These are phyloP conservation scores for Odontomachus brunneus DNA, from an alignment of 1,140 invertebrate species.

Conservation along the genomic window DNA sequence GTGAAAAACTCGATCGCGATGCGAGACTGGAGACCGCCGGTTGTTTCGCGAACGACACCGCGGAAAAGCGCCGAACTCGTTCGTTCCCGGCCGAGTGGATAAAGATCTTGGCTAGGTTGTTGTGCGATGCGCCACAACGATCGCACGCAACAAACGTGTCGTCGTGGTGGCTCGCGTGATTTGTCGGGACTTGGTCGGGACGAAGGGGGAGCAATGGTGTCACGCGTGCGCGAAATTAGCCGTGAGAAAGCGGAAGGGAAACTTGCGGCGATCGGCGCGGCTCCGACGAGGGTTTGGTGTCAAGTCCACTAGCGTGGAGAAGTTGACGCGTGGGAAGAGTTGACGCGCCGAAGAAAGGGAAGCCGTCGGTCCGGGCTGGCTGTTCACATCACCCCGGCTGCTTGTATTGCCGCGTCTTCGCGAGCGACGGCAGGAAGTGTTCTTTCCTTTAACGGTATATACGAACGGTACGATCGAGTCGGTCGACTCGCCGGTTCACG, in stretches of 20 bases:
- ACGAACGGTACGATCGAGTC: neutral
- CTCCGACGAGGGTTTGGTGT: too few species aligned
- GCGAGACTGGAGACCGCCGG: neutral
- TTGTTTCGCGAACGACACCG: neutral
- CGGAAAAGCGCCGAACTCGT: neutral
- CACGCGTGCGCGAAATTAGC: conserved; percentile 6
- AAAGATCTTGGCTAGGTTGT: too few species aligned
- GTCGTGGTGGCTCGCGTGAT: neutral
- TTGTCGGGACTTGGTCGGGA: neutral
- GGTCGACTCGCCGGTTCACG: neutral
- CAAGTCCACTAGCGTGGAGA: too few species aligned
- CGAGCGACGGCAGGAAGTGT: too few species aligned
- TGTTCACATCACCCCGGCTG: too few species aligned
- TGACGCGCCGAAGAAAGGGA: too few species aligned
- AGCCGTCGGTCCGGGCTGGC: too few species aligned
- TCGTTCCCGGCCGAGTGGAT: too few species aligned
- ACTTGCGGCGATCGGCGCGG: neutral
- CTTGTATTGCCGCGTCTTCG: too few species aligned
- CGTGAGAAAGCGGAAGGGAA: neutral
- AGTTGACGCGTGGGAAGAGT: too few species aligned
- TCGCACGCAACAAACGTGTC: too few species aligned
- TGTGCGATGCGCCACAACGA: neutral
- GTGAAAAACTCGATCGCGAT: neutral
- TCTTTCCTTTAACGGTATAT: neutral
- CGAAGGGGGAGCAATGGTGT: conserved; percentile 4